Evolutionary conservation across 92 coral and sea anemone genomes (phyloP).

Genomic region (Parazoanthus darwini): DNA sequence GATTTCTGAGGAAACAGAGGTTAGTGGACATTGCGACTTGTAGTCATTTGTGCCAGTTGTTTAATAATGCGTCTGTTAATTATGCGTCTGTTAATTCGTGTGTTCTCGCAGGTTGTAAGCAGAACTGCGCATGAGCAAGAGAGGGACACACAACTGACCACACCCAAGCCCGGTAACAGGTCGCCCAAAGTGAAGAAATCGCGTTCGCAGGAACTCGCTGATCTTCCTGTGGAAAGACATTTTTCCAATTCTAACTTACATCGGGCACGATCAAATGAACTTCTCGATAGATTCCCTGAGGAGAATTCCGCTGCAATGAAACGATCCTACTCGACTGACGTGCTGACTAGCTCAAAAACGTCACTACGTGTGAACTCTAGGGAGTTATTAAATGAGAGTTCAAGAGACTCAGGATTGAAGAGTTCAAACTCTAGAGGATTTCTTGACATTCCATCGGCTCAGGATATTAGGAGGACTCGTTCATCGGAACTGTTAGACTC

Average conservation of each 20-base stretch:
- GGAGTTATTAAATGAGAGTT: conserved; percentile 11
- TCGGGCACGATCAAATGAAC: conserved; percentile 35
- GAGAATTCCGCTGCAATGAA: conserved; percentile 20
- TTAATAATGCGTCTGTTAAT: not conserved
- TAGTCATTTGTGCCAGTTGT: not conserved
- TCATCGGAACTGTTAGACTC: conserved; percentile 28
- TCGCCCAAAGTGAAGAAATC: not conserved
- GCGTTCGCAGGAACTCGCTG: not conserved
- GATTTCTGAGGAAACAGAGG: conserved; percentile 45
- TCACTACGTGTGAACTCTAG: conserved; percentile 27
- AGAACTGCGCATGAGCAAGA: not conserved
- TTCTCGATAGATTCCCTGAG: conserved; percentile 22
- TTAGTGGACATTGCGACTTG: not conserved
- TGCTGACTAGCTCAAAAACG: conserved; percentile 11
- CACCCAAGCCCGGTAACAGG: not conserved
- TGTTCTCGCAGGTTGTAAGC: not conserved
- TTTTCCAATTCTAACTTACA: conserved; percentile 20
- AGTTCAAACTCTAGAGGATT: conserved; percentile 5
- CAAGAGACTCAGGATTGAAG: not conserved
- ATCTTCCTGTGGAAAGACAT: conserved; percentile 6
- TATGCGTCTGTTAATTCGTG: not conserved
- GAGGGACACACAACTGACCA: not conserved
- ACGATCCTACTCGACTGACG: conserved; percentile 25
- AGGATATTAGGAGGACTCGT: conserved; percentile 29
- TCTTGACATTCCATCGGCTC: conserved; percentile 29